phyloP scores from a whole-genome alignment of 1,140 invertebrate species.

The Lasioglossum albipes region DNA sequence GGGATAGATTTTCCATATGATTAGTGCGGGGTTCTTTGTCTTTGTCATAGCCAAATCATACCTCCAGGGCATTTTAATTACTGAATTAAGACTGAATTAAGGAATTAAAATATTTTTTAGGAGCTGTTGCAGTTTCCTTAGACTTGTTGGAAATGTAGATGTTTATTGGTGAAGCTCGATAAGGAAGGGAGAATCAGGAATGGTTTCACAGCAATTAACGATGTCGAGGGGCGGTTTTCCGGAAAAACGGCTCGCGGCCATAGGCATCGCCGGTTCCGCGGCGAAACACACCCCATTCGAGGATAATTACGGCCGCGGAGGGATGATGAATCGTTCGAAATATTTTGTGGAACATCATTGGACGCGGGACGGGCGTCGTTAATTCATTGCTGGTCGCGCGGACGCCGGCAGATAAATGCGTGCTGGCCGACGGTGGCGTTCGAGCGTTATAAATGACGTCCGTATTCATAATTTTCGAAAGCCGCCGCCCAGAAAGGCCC shows the following conservation, averaged over 20 bases:
- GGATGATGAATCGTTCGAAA: conserved; percentile 69
- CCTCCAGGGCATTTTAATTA: no score
- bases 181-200: not conserved
- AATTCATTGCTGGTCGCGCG: conserved; percentile 63
- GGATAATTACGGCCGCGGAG: conserved; percentile 53
- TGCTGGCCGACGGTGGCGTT: conserved; percentile 44
- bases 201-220: conserved; percentile 42
- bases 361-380: conserved; percentile 62
- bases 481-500: conserved; percentile 51
- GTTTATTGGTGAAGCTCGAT: not conserved
- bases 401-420: conserved; percentile 62
- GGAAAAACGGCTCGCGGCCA: conserved; percentile 15
- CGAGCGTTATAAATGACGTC: conserved; percentile 68
- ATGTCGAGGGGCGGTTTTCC: conserved; percentile 1
- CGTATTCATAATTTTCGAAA: conserved; percentile 70
- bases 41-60: no score
- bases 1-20: no score
- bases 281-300: conserved; percentile 20
- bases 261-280: not conserved
- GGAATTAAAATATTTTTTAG: no score
- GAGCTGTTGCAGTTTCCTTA: no score
- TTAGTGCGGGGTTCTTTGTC: no score
- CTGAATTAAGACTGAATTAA: no score
- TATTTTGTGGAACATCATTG: conserved; percentile 68
- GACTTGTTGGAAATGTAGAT: no score